Evolutionary conservation across 2,888 invertebrate genomes (phyloP), one percentile per base, ranked within the genome.

Genomic region (Iphiclides podalirius): DNA sequence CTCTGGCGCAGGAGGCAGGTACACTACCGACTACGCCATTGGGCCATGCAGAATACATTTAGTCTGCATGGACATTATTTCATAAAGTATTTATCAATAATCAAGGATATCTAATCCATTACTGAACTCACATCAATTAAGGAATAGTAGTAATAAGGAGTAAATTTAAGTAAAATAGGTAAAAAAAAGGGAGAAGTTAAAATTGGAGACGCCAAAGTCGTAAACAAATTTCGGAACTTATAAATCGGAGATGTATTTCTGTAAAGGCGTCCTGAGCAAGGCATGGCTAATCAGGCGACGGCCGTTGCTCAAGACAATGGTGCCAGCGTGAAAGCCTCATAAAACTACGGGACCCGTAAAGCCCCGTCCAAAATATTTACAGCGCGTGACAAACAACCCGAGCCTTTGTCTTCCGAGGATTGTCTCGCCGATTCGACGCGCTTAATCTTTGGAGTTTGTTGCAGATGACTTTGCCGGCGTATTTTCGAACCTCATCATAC

Each of bases 321-420:
- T 67, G 69, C 69, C 76, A 77, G 77, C 76, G 78, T 75, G 79
- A 84, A 85, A 83, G 79, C 66, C 68, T 71, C 86, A 77, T 86
- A 86, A 87, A 87, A 79, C 79, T 82, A 78, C 75, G 77, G 74
- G 70, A 57, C 69, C 74, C 68, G 75, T 80, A 76, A 81, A 79
- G 71, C 68, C 61, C 73, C 67, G 81, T 83, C 87, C 83, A 86
- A 87, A 87, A 87, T 86, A 87, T 86, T 87, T 86, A 87, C 86
- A 69, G 72, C 79, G 82, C 84, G 82, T 86, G 85, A 85, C 86
- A 84, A 87, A 84, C 76, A 61, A 55, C 64, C 63, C 59, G 63
- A 50, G 61, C 64, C 71, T 81, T 85, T 86, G 84, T 86, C 79
- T 83, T 65, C 66, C 46, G 52, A 70, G 75, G 75, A 75, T 74